These are phyloP conservation scores for Numenius phaeopus DNA, from an alignment of 2,797 vertebrate species.

Conservation along the genomic window DNA sequence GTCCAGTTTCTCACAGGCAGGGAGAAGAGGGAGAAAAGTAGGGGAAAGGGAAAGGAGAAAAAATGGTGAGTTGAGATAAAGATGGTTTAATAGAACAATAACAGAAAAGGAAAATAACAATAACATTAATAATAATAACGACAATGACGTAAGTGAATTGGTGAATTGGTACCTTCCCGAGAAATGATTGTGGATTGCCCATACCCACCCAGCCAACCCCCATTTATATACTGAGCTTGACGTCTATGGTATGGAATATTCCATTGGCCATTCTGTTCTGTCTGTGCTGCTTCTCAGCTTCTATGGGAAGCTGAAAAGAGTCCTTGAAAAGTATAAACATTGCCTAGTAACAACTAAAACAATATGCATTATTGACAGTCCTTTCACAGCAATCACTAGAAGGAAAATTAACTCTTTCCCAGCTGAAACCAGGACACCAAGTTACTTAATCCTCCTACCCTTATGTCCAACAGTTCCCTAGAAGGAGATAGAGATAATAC, in stretches of 20 bases:
- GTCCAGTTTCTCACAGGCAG: background rate
- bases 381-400: background rate
- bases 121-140: background rate
- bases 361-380: background rate
- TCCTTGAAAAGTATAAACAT: background rate
- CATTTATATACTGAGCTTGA: background rate
- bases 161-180: background rate
- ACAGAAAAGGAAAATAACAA: background rate
- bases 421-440: background rate
- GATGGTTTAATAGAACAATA: background rate
- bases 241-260: background rate
- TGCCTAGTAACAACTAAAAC: background rate
- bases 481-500: background rate
- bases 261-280: background rate
- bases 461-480: background rate
- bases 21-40: background rate
- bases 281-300: background rate
- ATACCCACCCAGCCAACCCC: background rate
- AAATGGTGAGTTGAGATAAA: background rate
- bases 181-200: background rate
- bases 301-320: background rate
- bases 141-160: background rate
- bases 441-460: background rate
- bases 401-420: background rate
- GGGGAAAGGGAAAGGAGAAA: background rate